Conservation (phyloP, 2,797 vertebrate species). For the Gobionotothen gibberifrons region DNA sequence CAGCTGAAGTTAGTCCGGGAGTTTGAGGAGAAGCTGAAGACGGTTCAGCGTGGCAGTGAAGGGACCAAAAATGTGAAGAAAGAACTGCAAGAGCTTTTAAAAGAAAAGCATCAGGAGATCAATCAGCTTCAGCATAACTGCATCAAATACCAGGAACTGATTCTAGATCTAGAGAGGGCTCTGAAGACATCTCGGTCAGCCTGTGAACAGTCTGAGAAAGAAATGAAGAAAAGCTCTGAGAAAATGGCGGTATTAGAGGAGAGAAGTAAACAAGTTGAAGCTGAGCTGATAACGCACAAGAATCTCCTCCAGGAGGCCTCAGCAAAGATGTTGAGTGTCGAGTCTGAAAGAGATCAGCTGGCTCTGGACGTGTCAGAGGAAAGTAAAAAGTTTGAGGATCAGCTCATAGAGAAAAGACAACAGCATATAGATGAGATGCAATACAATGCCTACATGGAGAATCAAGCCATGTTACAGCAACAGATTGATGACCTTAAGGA, state of each 20-base stretch:
- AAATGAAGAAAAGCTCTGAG: constrained; percentile 74
- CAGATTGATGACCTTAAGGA: constrained; percentile 71
- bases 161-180: constrained; percentile 87
- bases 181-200: constrained; percentile 79
- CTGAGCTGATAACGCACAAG: constrained; percentile 67
- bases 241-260: constrained; percentile 69
- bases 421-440: constrained; percentile 72
- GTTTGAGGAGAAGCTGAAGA: constrained; percentile 89
- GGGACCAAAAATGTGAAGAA: constrained; percentile 87
- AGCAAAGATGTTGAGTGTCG: constrained; percentile 66
- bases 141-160: constrained; percentile 89
- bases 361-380: constrained; percentile 70
- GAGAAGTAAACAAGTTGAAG: constrained; percentile 64
- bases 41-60: constrained; percentile 83
- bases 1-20: constrained; percentile 86
- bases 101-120: constrained; percentile 91
- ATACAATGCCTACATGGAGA: constrained; percentile 70
- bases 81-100: constrained; percentile 90
- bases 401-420: constrained; percentile 55
- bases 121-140: constrained; percentile 91
- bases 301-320: constrained; percentile 76
- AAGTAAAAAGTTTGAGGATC: constrained; percentile 63
- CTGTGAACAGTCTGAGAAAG: constrained; percentile 76
- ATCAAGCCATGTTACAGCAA: constrained; percentile 76
- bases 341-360: constrained; percentile 80